These are phyloP conservation scores for Leptoteleia sp. DNA, from an alignment of 1,140 invertebrate species.

Conservation along the genomic window DNA sequence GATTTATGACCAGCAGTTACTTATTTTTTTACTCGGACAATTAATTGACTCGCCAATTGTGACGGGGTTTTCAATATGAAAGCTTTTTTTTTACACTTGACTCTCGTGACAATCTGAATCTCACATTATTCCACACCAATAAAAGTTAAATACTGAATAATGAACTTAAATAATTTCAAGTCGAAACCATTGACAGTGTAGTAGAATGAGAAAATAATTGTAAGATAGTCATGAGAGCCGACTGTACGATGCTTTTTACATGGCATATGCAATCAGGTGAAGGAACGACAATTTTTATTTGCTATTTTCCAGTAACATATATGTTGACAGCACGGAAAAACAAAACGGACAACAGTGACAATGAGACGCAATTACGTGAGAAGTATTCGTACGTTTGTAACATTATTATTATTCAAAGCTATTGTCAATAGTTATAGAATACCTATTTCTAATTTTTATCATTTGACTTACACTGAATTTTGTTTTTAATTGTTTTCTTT, in stretches of 20 bases:
- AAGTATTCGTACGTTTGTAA: slow-evolving; percentile 36
- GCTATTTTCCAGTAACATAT: neutral
- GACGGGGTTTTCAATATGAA: neutral
- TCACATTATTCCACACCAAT: too few species aligned
- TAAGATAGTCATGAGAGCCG: too few species aligned
- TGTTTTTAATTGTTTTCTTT: neutral
- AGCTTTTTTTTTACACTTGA: too few species aligned
- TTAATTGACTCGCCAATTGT: slow-evolving; percentile 11
- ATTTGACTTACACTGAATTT: slow-evolving; percentile 25
- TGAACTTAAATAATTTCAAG: too few species aligned
- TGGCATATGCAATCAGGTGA: too few species aligned
- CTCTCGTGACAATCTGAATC: too few species aligned
- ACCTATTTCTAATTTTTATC: slow-evolving; percentile 13
- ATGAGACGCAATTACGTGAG: slow-evolving; percentile 33
- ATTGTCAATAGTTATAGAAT: slow-evolving; percentile 48
- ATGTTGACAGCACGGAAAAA: slow-evolving; percentile 8
- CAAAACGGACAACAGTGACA: slow-evolving; percentile 19
- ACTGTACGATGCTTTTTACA: too few species aligned
- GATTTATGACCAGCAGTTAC: neutral
- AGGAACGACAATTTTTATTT: neutral
- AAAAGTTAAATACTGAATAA: too few species aligned
- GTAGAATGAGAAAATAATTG: too few species aligned
- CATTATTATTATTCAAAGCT: slow-evolving; percentile 41
- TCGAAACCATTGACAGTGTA: too few species aligned
- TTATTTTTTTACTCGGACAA: slow-evolving; percentile 6